These are phyloP conservation scores for Lophura nycthemera DNA, from an alignment of 2,113 vertebrate genomes.

Conservation along the genomic window DNA sequence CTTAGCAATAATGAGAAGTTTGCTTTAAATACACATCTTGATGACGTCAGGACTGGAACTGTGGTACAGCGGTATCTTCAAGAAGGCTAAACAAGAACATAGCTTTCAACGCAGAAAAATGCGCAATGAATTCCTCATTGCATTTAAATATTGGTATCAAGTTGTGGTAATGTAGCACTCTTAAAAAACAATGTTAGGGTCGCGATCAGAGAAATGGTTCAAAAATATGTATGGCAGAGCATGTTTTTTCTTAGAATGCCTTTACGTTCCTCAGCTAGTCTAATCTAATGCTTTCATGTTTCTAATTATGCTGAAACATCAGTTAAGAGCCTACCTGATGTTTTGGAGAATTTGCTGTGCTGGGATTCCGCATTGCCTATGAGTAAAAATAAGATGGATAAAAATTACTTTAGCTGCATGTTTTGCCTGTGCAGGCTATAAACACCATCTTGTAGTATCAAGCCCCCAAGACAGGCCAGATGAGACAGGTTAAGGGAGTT, in stretches of 20 bases:
- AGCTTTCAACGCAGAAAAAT: conserved; percentile 41
- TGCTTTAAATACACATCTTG: conserved; percentile 29
- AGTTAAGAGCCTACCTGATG: conserved; percentile 87
- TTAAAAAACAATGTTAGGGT: neutral
- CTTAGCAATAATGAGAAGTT: neutral
- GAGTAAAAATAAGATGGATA: conserved; percentile 86
- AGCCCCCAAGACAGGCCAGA: conserved; percentile 78
- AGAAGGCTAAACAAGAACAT: conserved; percentile 59
- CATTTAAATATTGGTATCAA: conserved; percentile 10
- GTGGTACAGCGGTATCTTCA: conserved; percentile 42
- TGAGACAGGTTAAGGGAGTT: conserved; percentile 71
- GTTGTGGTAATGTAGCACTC: conserved; percentile 7
- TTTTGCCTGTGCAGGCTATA: conserved; percentile 79
- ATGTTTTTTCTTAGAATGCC: neutral
- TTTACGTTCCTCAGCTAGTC: conserved; percentile 67
- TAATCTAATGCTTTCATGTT: conserved; percentile 58
- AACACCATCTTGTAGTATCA: conserved; percentile 75
- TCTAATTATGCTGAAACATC: conserved; percentile 79
- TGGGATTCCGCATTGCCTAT: conserved; percentile 88
- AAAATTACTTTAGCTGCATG: conserved; percentile 82
- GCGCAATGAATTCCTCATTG: neutral
- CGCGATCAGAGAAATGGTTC: neutral
- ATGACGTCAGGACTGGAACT: conserved; percentile 37
- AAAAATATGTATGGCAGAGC: neutral
- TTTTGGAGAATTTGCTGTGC: conserved; percentile 88